These are phyloP conservation scores for Leguminivora glycinivorella DNA, from an alignment of 1,140 invertebrate genomes.

Conservation along the genomic window DNA sequence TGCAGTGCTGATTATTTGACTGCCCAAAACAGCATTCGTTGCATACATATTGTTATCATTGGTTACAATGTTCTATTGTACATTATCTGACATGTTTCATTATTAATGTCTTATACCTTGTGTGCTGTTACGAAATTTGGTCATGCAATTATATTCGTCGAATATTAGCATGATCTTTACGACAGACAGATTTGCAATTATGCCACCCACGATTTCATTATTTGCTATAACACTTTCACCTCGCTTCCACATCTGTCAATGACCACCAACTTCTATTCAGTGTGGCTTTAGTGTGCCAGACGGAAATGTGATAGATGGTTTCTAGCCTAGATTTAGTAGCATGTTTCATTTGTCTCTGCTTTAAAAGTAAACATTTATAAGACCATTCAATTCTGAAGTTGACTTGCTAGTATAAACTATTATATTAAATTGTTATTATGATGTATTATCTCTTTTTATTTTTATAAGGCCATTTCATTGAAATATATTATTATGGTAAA, in stretches of 20 bases:
- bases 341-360: neutral
- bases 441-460: too few species aligned
- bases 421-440: too few species aligned
- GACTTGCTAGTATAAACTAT: too few species aligned
- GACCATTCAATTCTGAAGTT: neutral
- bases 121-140: conserved; percentile 3
- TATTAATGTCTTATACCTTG: neutral
- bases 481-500: conserved; percentile 1
- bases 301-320: conserved; percentile 6
- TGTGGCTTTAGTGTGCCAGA: conserved; percentile 18
- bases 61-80: conserved; percentile 15
- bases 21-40: conserved; percentile 9
- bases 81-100: conserved; percentile 19
- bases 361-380: neutral
- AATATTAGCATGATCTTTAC: conserved; percentile 49
- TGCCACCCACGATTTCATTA: conserved; percentile 43
- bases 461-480: conserved; percentile 10
- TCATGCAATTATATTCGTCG: conserved; percentile 33
- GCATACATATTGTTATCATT: conserved; percentile 26
- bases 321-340: neutral
- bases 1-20: conserved; percentile 12
- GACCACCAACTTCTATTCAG: conserved; percentile 35
- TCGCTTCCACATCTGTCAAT: conserved; percentile 36
- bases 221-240: conserved; percentile 55
- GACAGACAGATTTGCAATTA: conserved; percentile 42